Percentiles rank a stretch among this genome's conserved stretches.
These are phyloP conservation scores for Drosophila pseudotalamancana DNA, from an alignment of 2,888 invertebrate species.

Conservation along the genomic window DNA sequence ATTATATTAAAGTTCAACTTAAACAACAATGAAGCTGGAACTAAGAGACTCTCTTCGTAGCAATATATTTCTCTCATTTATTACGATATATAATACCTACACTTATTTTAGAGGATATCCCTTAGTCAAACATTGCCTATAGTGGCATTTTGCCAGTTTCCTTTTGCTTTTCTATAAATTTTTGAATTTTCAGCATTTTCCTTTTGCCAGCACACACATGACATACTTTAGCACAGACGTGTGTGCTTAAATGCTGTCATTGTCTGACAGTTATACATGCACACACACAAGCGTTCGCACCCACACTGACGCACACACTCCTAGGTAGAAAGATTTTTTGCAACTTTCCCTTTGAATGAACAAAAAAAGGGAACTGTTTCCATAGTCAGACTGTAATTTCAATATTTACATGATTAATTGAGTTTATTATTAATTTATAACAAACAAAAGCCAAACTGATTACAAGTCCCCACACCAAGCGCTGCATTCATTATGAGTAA, in stretches of 20 bases:
- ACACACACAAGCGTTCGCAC: slow-evolving; percentile 1
- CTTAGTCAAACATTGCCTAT: neutral
- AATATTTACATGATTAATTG: slow-evolving; percentile 77
- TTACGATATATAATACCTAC: neutral
- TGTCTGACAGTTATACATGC: slow-evolving; percentile 44
- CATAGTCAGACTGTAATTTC: slow-evolving; percentile 31
- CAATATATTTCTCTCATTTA: too few species aligned
- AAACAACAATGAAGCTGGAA: too few species aligned
- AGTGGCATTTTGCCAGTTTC: slow-evolving; percentile 37
- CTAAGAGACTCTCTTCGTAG: too few species aligned
- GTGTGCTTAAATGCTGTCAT: slow-evolving; percentile 61
- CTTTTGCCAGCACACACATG: slow-evolving; percentile 38
- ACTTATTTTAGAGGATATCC: neutral
- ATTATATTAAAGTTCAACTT: too few species aligned
- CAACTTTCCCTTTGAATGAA: slow-evolving; percentile 31
- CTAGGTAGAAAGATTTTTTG: slow-evolving; percentile 15
- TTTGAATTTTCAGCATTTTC: slow-evolving; percentile 59
- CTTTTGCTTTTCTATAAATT: slow-evolving; percentile 59
- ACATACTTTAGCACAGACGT: slow-evolving; percentile 48
- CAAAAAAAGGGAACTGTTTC: slow-evolving; percentile 18
- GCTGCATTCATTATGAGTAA: slow-evolving; percentile 35
- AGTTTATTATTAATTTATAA: slow-evolving; percentile 73
- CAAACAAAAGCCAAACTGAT: slow-evolving; percentile 71
- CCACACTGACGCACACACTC: neutral
- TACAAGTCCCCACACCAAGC: slow-evolving; percentile 33